These are phyloP conservation scores for Caenorhabditis tropicalis DNA, from an alignment of 1,140 invertebrate species.

Conservation along the genomic window DNA sequence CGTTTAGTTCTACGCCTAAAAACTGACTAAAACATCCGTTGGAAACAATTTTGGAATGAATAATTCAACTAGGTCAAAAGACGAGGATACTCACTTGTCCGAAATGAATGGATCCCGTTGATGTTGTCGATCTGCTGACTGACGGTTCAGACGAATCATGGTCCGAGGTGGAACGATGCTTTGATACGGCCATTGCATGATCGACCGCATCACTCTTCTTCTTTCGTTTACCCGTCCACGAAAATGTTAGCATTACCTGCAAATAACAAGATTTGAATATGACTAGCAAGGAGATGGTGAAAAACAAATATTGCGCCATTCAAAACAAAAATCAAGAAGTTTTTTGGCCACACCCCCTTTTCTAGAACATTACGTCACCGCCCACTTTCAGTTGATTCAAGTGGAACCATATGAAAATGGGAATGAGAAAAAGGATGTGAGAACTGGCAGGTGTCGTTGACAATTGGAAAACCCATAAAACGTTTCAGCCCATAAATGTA, in stretches of 20 bases:
- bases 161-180: conserved; percentile 9
- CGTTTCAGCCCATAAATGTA: neutral
- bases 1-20: neutral
- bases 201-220: conserved; percentile 24
- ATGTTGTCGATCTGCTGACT: conserved; percentile 15
- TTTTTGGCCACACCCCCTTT: neutral
- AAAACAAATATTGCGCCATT: too few species aligned
- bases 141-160: conserved; percentile 33
- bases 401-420: neutral
- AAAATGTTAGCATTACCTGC: conserved; percentile 39
- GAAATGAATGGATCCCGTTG: conserved; percentile 24
- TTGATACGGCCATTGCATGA: conserved; percentile 12
- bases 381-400: neutral
- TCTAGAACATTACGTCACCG: neutral
- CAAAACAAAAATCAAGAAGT: neutral
- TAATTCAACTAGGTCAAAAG: conserved; percentile 1
- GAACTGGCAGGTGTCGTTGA: conserved; percentile 37
- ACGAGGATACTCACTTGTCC: conserved; percentile 1
- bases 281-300: too few species aligned
- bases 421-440: neutral
- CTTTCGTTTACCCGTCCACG: conserved; percentile 34
- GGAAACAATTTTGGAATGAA: neutral
- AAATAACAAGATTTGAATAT: neutral
- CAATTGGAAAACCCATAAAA: conserved; percentile 11
- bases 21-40: neutral